Percentiles rank a stretch among this genome's conserved stretches.
phyloP scores from a whole-genome alignment of 2,797 vertebrate species.

The Pteronotus mesoamericanus region DNA sequence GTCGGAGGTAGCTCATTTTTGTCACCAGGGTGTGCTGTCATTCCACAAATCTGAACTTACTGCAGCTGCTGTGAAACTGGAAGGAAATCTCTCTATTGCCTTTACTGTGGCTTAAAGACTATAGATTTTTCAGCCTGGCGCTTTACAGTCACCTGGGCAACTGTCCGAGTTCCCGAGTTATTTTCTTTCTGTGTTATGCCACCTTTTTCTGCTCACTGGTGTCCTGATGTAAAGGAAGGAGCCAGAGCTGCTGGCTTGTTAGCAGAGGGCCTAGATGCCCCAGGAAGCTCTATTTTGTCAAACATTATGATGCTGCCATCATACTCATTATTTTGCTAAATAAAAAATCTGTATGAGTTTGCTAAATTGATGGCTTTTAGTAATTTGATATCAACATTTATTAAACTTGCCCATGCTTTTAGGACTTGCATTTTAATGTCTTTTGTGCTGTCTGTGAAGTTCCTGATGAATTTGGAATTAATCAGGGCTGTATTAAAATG shows the following conservation, averaged over 20 bases:
- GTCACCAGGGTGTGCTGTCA: constrained; percentile 87
- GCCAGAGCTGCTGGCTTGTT: constrained; percentile 70
- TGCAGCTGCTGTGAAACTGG: not conserved
- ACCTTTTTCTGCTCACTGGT: constrained; percentile 56
- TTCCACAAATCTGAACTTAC: constrained; percentile 71
- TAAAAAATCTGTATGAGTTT: constrained; percentile 59
- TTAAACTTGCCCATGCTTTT: constrained; percentile 72
- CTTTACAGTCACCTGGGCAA: constrained; percentile 79
- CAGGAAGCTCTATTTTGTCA: constrained; percentile 60
- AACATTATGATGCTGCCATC: constrained; percentile 44
- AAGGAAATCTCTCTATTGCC: not conserved
- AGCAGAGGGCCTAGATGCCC: constrained; percentile 66
- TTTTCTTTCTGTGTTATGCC: constrained; percentile 76
- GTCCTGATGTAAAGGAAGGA: constrained; percentile 67
- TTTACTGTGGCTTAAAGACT: constrained; percentile 62
- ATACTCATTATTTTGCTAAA: constrained; percentile 66
- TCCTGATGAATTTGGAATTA: constrained; percentile 55
- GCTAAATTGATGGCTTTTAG: constrained; percentile 71
- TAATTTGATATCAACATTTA: constrained; percentile 82
- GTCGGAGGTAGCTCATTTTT: constrained; percentile 2
- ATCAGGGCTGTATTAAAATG: constrained; percentile 8
- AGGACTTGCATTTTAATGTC: constrained; percentile 16
- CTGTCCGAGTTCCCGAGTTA: constrained; percentile 72
- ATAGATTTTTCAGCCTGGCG: constrained; percentile 65
- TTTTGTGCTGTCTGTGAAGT: constrained; percentile 54